A percentile compares a stretch with the other conserved stretches of the same genome.
These are phyloP conservation scores for Cecropterus lyciades DNA, from an alignment of 1,140 invertebrate species.

Conservation along the genomic window DNA sequence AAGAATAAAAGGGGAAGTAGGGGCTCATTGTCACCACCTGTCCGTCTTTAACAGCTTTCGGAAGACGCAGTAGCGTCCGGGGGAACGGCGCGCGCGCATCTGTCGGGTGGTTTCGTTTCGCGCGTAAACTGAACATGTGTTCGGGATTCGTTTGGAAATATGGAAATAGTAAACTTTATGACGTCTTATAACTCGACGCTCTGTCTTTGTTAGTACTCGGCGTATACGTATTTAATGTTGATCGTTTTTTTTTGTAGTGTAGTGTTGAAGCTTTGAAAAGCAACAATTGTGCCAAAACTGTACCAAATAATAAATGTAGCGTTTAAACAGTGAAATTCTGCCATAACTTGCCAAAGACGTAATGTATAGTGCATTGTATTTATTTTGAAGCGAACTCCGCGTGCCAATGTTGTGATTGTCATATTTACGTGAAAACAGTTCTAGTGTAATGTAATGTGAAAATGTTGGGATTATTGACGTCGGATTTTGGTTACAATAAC, in stretches of 20 bases:
- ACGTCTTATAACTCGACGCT: background rate
- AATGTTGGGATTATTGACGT: constrained; percentile 74
- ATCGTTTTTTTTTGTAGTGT: background rate
- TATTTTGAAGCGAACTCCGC: constrained; percentile 13
- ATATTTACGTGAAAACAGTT: background rate
- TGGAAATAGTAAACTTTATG: background rate
- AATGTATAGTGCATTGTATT: background rate
- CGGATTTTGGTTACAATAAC: constrained; percentile 73
- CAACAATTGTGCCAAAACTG: constrained; percentile 21
- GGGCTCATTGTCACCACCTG: constrained; percentile 76
- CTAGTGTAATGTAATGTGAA: constrained; percentile 43
- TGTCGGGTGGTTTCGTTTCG: constrained; percentile 61
- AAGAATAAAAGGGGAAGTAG: constrained; percentile 65
- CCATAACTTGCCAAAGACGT: constrained; percentile 14
- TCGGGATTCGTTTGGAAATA: background rate
- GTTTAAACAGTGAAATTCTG: background rate
- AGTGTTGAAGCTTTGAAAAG: background rate
- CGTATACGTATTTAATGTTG: no score
- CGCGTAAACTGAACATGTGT: constrained; percentile 57
- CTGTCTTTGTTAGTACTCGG: no score
- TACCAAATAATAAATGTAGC: constrained; percentile 17
- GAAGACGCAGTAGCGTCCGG: constrained; percentile 68
- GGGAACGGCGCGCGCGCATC: constrained; percentile 65
- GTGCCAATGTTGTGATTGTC: background rate
- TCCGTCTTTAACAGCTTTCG: constrained; percentile 71